phyloP scores from a whole-genome alignment of 1,140 invertebrate genomes.

The Rhagoletis pomonella region DNA sequence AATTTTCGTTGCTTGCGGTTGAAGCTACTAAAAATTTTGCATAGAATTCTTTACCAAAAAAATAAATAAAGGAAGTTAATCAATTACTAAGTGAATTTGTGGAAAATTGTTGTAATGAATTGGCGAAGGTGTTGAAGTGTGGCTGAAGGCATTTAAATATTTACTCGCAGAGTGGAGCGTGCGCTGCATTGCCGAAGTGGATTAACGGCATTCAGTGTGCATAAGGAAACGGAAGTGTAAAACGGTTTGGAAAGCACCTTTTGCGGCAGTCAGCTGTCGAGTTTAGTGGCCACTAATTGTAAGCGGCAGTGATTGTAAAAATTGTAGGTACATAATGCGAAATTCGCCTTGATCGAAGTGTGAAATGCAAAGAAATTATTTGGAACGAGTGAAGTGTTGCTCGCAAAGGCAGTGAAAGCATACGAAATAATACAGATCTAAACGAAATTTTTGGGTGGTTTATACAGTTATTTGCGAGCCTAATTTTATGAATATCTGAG shows the following conservation, averaged over 20 bases:
- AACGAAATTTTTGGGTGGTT: no score
- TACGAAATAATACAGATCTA: no score
- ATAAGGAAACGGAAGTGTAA: background rate
- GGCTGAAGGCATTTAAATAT: background rate
- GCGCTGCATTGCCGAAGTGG: constrained; percentile 10
- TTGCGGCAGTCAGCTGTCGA: constrained; percentile 27
- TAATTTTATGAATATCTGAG: no score
- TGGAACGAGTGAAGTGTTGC: no score
- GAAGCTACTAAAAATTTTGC: background rate
- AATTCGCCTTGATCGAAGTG: background rate
- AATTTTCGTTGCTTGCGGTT: background rate
- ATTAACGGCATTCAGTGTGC: constrained; percentile 25
- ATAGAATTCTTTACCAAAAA: background rate
- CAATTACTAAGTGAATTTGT: constrained; percentile 14
- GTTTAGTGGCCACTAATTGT: background rate
- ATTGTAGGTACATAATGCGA: background rate
- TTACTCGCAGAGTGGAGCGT: background rate
- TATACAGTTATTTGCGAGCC: no score
- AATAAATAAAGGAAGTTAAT: background rate
- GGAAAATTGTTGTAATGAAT: background rate
- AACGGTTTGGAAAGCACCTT: background rate
- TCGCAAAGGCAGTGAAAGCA: no score
- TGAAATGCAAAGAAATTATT: background rate
- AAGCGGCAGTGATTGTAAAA: background rate
- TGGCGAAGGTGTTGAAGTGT: background rate